Base-by-base conservation (phyloP, 2,113 vertebrate genomes). In the Acanthochromis polyacanthus region DNA sequence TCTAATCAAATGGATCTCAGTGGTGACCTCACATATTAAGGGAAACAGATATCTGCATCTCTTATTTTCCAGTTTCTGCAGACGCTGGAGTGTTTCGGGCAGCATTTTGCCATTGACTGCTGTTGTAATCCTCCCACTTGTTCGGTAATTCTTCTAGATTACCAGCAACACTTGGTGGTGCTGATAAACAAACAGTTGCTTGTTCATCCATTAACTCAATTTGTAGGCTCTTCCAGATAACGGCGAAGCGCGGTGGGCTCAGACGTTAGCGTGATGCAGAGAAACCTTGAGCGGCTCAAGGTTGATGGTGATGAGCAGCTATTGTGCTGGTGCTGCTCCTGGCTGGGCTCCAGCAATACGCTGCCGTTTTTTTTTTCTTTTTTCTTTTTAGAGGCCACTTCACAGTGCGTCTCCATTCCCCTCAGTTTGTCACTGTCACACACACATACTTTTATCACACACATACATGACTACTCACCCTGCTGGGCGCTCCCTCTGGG, bases 401-500 rank as follows among this genome's bases (percentile, higher is more conserved):
- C 78, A 72, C 43, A 40, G 36, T 28, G 25, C 17, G 25, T 81
- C 75, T 89, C 71, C 53, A 63, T 89, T 87, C 71, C 64, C 65
- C 45, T 85, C 62, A 11, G 63, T 90, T 86, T 72, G 79, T 90
- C 78, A 87, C 65, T 82, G 84, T 81, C 84, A 63, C 50, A 67
- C 75, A 84, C 43, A 65, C 62, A 82, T 51, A 64, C 50, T 69
- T 40, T 67, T 22, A 75, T 55, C 19, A 55, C 40, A 66, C 52
- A 80, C 28, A 68, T n/a, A 57, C 46, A 82, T 32, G 70, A 56
- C 69, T 91, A 94, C 94, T 95, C 88, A 95, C 95, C 93, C 95
- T 93, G 90, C 95, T 95, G 83, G 95, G 94, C 14, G 94, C 94
- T 93, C 95, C 94, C 81, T 95, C 94, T 95, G 93, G 86, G 89